Evolutionary conservation across 2,797 vertebrate genomes (phyloP), one percentile per base, ranked within the genome.

Genomic region (Tarsius wallacei): DNA sequence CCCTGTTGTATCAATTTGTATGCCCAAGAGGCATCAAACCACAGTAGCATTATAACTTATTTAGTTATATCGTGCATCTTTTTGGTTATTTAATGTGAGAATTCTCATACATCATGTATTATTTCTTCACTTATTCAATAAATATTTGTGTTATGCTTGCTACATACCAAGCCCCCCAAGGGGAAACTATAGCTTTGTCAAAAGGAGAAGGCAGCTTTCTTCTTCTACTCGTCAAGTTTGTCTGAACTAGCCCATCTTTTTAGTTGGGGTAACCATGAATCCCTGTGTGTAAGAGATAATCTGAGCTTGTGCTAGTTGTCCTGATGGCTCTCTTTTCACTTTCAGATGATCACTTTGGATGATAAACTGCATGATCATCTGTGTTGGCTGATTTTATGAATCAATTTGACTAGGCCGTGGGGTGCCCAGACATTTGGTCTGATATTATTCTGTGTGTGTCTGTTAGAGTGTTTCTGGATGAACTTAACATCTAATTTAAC

Each of bases 61-160:
- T 6, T 0, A 55, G 36, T 64, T n/a, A 8, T 63, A 9, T 73
- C 5, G 31, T 17, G 1, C 4, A 87, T 21, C 3, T 28, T 19
- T 93, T 86, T 17, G 4, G 19, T 31, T 31, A 42, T 84, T 57
- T 90, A n/a, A 53, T 7, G 6, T 68, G 71, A 78, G 26, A 47
- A 77, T 68, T 78, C 49, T 57, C 22, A 5, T 76, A 28, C 14
- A 26, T 93, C 11, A 22, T 36, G 11, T 53, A 31, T 78, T 93
- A 76, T 53, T 68, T 85, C 7, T 31, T 85, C 36, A 74, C 82
- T 94, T 77, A 33, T 47, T 95, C 59, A 78, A 13, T n/a, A 87
- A 68, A 78, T 66, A 33, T 63, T 91, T 87, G 22, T n/a, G 64
- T 76, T 1, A 9, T 87, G 21, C 77, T 2, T 68, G n/a, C 47